These are phyloP conservation scores for Yponomeuta sedellus DNA, from an alignment of 2,888 invertebrate genomes.

Conservation along the genomic window DNA sequence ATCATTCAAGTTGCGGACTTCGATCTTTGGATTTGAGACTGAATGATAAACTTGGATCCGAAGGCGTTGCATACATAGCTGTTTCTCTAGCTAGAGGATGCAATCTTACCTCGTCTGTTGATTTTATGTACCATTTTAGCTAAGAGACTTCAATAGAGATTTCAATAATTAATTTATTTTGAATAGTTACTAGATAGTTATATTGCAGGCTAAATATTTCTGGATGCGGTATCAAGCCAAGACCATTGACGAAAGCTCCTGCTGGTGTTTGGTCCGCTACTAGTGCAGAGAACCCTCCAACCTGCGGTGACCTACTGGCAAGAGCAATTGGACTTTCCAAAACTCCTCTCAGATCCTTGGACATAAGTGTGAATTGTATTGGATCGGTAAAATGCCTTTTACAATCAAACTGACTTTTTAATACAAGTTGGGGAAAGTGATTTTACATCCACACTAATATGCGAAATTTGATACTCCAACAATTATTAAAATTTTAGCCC, in stretches of 20 bases:
- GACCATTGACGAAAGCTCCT: conserved; percentile 53
- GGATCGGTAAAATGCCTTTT: conserved; percentile 49
- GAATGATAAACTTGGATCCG: conserved; percentile 61
- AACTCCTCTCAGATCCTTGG: conserved; percentile 63
- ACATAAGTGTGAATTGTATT: conserved; percentile 68
- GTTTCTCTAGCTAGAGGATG: conserved; percentile 68
- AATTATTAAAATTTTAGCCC: conserved; percentile 40
- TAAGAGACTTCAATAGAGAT: too few relatives aligned
- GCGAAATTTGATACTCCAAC: background rate
- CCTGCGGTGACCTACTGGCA: conserved; percentile 66
- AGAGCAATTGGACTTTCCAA: conserved; percentile 68
- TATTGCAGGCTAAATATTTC: conserved; percentile 63
- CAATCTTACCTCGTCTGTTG: conserved; percentile 56
- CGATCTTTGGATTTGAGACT: conserved; percentile 59
- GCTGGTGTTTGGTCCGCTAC: conserved; percentile 70
- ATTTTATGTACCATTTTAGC: conserved; percentile 2
- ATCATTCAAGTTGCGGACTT: conserved; percentile 54
- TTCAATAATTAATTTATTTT: background rate
- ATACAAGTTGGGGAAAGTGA: background rate
- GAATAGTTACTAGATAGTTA: background rate
- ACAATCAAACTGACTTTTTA: background rate
- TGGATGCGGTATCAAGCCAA: conserved; percentile 64
- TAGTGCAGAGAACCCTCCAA: conserved; percentile 63
- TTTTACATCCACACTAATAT: too few relatives aligned
- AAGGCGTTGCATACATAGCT: conserved; percentile 62